Evolutionary conservation across 2,888 invertebrate genomes (phyloP).

Genomic region (Plutella xylostella): DNA sequence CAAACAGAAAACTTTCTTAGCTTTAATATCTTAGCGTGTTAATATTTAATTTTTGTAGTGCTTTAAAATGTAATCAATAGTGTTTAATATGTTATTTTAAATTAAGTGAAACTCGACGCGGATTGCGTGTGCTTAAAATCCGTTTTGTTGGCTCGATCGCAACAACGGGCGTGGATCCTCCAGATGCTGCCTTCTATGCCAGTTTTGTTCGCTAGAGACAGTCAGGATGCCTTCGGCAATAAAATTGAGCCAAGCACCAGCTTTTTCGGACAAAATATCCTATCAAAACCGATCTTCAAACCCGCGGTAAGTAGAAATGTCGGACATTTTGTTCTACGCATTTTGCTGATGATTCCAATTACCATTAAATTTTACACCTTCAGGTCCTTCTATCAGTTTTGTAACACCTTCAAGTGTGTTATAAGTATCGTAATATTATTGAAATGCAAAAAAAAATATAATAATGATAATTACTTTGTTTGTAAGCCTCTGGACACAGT

Average conservation of each 20-base stretch:
- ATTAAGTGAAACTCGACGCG: background rate
- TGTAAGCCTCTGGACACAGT: no score
- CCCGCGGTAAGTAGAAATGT: slow-evolving; percentile 24
- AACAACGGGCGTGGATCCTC: slow-evolving; percentile 31
- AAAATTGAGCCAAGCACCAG: slow-evolving; percentile 56
- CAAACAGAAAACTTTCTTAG: slow-evolving; percentile 32
- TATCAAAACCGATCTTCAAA: slow-evolving; percentile 28
- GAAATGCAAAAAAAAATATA: no score
- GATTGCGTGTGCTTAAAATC: background rate
- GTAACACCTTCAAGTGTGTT: no score
- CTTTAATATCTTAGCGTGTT: slow-evolving; percentile 23
- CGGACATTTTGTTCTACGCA: background rate
- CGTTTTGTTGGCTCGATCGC: slow-evolving; percentile 7
- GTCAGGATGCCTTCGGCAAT: slow-evolving; percentile 63
- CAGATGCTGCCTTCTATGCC: slow-evolving; percentile 69
- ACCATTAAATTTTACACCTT: no score
- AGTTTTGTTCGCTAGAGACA: slow-evolving; percentile 54
- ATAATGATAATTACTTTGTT: no score
- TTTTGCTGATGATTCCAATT: no score
- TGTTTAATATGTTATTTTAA: slow-evolving; percentile 12
- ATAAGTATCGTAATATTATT: no score
- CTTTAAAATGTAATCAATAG: slow-evolving; percentile 16
- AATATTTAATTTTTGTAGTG: slow-evolving; percentile 27
- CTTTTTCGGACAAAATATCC: slow-evolving; percentile 27
- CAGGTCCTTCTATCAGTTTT: no score